These are phyloP conservation scores for Hipparchia semele DNA, from an alignment of 2,888 invertebrate species.

Conservation along the genomic window DNA sequence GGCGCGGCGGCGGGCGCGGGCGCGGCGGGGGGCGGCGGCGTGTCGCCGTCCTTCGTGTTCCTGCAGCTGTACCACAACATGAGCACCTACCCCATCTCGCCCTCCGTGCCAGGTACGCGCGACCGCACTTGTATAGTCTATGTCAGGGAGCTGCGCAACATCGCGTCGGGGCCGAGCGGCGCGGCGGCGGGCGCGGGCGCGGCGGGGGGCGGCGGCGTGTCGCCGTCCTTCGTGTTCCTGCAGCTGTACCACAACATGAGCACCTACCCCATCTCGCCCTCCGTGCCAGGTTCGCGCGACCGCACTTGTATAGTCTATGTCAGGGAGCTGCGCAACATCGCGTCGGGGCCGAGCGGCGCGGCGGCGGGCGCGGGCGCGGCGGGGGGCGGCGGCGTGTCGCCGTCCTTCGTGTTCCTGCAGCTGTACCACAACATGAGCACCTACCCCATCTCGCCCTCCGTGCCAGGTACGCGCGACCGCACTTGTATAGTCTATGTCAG, in stretches of 20 bases:
- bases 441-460: constrained; percentile 69
- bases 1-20: constrained; percentile 25
- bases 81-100: constrained; percentile 79
- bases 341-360: constrained; percentile 46
- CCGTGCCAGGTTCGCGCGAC: constrained; percentile 57
- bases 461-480: constrained; percentile 52
- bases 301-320: background rate
- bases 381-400: constrained; percentile 93
- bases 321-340: constrained; percentile 47
- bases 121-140: background rate
- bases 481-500: background rate
- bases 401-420: constrained; percentile 96
- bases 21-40: constrained; percentile 87
- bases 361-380: constrained; percentile 21
- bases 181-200: constrained; percentile 21
- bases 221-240: constrained; percentile 95
- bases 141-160: constrained; percentile 47
- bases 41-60: constrained; percentile 95
- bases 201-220: constrained; percentile 90
- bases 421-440: constrained; percentile 91
- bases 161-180: constrained; percentile 46
- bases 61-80: constrained; percentile 94
- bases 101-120: constrained; percentile 62
- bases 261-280: constrained; percentile 74
- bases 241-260: constrained; percentile 93